A percentile compares a stretch with the other conserved stretches of the same genome.
Conservation (phyloP, 2,113 vertebrate species). For the Petrocephalus zakoni region DNA sequence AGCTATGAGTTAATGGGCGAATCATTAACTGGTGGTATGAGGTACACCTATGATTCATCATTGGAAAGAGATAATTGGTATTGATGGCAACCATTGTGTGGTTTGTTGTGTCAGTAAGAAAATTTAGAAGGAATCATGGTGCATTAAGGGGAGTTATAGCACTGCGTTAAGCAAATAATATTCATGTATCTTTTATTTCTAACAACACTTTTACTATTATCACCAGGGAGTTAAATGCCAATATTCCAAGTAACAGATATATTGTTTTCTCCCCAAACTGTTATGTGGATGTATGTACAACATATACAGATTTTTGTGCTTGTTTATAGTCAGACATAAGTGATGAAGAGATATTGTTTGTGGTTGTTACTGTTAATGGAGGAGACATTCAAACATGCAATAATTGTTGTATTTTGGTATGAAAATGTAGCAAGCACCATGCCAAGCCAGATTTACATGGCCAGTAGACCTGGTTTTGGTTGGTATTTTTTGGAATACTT, state of each 20-base stretch:
- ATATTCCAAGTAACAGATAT: background rate
- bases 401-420: background rate
- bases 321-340: background rate
- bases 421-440: background rate
- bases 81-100: background rate
- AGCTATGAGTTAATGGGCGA: background rate
- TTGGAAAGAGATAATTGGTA: background rate
- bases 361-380: background rate
- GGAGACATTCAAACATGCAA: background rate
- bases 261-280: background rate
- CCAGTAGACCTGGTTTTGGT: background rate
- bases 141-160: background rate
- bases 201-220: background rate
- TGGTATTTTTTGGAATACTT: background rate
- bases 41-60: background rate
- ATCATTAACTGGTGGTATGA: slow-evolving; percentile 4
- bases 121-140: background rate
- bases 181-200: background rate
- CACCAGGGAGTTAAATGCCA: background rate
- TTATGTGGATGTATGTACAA: background rate
- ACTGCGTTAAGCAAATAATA: background rate
- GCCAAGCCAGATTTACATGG: background rate
- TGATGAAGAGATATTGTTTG: background rate
- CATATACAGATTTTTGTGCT: background rate
- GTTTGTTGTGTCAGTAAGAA: background rate